Percentiles rank a stretch among this genome's conserved stretches.
phyloP scores from a whole-genome alignment of 1,140 invertebrate species.

The Ooceraea biroi region DNA sequence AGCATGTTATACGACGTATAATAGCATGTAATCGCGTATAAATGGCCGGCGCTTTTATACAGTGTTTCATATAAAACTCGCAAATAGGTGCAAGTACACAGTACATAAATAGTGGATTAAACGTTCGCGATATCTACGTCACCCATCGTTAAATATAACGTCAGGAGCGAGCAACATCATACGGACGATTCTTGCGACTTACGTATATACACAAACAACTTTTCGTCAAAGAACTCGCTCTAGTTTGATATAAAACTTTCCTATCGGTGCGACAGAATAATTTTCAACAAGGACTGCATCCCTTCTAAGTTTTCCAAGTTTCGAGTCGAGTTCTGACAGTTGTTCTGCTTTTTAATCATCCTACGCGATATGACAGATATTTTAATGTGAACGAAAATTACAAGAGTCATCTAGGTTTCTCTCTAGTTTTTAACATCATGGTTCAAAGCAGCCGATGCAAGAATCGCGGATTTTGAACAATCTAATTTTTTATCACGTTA shows the following conservation, averaged over 20 bases:
- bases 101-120: conserved; percentile 36
- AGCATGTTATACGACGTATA: background rate
- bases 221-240: conserved; percentile 3
- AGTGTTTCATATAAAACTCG: background rate
- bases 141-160: conserved; percentile 32
- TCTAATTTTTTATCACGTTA: background rate
- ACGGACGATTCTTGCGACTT: conserved; percentile 2
- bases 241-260: conserved; percentile 34
- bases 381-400: conserved; percentile 19
- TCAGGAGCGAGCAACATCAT: background rate
- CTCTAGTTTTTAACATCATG: background rate
- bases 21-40: background rate
- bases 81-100: background rate
- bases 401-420: conserved; percentile 23
- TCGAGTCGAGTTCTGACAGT: conserved; percentile 39
- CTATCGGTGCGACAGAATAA: conserved; percentile 30
- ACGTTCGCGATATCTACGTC: conserved; percentile 23
- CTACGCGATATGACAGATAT: conserved; percentile 14
- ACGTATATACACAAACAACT: background rate
- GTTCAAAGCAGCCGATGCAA: background rate
- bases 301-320: conserved; percentile 33
- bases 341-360: conserved; percentile 41
- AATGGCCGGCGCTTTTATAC: background rate
- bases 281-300: conserved; percentile 4
- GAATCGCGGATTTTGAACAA: background rate